Evolutionary conservation across 1,140 invertebrate genomes (phyloP).

Genomic region (Cheumatopsyche charites): DNA sequence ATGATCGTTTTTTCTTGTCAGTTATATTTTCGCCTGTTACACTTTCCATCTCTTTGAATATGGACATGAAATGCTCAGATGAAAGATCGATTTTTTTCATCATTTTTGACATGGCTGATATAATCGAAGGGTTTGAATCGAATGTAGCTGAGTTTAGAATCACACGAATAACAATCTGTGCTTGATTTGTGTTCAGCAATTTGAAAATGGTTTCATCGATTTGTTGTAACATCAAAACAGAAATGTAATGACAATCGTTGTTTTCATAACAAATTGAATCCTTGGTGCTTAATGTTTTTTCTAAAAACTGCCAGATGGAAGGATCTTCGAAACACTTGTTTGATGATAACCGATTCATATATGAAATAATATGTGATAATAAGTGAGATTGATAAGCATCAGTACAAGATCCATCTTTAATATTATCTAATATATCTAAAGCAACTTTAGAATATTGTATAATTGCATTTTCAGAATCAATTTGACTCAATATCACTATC

Average conservation of each 20-base stretch:
- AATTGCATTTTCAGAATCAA: constrained; percentile 63
- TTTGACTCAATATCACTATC: constrained; percentile 59
- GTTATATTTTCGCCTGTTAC: constrained; percentile 52
- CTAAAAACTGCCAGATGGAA: constrained; percentile 58
- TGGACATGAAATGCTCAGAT: constrained; percentile 65
- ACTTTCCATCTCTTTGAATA: constrained; percentile 66
- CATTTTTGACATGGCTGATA: constrained; percentile 65
- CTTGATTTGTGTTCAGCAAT: constrained; percentile 56
- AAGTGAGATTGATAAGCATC: constrained; percentile 58
- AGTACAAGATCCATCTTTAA: constrained; percentile 51
- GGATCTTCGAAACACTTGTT: constrained; percentile 50
- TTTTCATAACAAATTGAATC: constrained; percentile 51
- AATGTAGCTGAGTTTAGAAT: constrained; percentile 60
- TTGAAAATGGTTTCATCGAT: constrained; percentile 65
- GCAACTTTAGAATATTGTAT: constrained; percentile 51
- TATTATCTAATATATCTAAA: constrained; percentile 52
- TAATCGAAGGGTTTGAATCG: constrained; percentile 64
- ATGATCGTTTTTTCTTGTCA: constrained; percentile 54
- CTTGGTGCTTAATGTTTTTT: constrained; percentile 54
- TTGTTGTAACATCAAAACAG: constrained; percentile 60
- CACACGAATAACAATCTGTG: constrained; percentile 56
- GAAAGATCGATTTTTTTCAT: constrained; percentile 75
- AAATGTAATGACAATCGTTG: constrained; percentile 32
- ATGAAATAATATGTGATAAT: constrained; percentile 55
- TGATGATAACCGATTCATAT: constrained; percentile 55